Evolutionary conservation across 2,113 vertebrate genomes (phyloP).

Genomic region (Gadus macrocephalus): DNA sequence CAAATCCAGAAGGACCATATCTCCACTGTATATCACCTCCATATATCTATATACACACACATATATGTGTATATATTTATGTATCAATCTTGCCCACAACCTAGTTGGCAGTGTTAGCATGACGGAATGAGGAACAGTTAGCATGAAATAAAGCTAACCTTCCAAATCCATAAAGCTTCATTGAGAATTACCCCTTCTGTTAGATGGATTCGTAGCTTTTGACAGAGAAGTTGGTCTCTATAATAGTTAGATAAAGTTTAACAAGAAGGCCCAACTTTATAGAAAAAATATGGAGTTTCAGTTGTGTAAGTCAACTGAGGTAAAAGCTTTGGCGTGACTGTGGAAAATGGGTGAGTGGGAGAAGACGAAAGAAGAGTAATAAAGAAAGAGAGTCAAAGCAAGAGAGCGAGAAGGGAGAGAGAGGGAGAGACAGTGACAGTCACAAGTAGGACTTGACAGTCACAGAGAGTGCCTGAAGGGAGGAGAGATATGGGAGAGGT

Average conservation of each 20-base stretch:
- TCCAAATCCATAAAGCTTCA: background rate
- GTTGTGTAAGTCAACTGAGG: slow-evolving; percentile 21
- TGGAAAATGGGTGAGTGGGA: no score
- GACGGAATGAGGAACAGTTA: background rate
- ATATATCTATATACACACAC: no score
- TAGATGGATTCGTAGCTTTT: background rate
- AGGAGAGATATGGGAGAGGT: background rate
- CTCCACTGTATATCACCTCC: no score
- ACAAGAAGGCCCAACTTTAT: slow-evolving; percentile 23
- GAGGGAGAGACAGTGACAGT: background rate
- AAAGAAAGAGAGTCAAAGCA: no score
- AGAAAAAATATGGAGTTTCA: background rate
- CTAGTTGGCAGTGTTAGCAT: no score
- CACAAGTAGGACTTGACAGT: slow-evolving; percentile 1
- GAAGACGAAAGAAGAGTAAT: slow-evolving; percentile 2
- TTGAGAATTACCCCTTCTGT: background rate
- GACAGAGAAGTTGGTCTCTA: background rate
- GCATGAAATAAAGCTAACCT: background rate
- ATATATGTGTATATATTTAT: no score
- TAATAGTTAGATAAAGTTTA: background rate
- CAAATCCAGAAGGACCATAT: no score
- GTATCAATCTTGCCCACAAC: no score
- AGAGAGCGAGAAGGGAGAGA: no score
- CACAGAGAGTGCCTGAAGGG: background rate
- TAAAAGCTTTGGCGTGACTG: background rate